Evolutionary conservation across 2,888 invertebrate genomes (phyloP).

Genomic region (Eulithis testata): DNA sequence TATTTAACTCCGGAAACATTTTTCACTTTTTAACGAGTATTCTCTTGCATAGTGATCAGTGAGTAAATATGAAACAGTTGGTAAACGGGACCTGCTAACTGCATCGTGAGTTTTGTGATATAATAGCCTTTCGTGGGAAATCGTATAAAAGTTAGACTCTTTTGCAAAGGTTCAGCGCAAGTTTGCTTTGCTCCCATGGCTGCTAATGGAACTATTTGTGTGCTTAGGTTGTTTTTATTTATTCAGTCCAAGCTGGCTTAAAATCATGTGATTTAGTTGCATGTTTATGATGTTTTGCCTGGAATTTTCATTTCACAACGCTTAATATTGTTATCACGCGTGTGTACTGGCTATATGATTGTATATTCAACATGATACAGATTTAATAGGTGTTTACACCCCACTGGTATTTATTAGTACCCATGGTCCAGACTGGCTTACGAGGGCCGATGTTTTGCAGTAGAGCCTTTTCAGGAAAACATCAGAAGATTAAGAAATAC

Average conservation of each 20-base stretch:
- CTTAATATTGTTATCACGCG: slow-evolving; percentile 20
- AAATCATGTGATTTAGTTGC: slow-evolving; percentile 23
- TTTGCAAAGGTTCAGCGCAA: slow-evolving; percentile 8
- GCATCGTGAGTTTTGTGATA: slow-evolving; percentile 23
- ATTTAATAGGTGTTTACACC: background rate
- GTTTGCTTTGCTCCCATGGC: slow-evolving; percentile 18
- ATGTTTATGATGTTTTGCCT: slow-evolving; percentile 18
- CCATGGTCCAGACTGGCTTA: slow-evolving; percentile 14
- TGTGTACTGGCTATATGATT: slow-evolving; percentile 5
- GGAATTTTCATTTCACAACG: slow-evolving; percentile 20
- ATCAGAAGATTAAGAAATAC: slow-evolving; percentile 3
- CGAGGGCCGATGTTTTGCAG: slow-evolving; percentile 54
- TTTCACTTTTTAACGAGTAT: slow-evolving; percentile 51
- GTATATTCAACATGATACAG: slow-evolving; percentile 5
- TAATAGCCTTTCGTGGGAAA: slow-evolving; percentile 14
- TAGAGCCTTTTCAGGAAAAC: slow-evolving; percentile 35
- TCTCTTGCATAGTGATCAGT: slow-evolving; percentile 32
- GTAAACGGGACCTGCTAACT: slow-evolving; percentile 29
- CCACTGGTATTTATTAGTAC: slow-evolving; percentile 1
- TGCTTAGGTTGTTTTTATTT: slow-evolving; percentile 15
- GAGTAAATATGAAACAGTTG: slow-evolving; percentile 35
- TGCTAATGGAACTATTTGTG: slow-evolving; percentile 23
- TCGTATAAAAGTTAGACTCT: slow-evolving; percentile 5
- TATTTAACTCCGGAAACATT: slow-evolving; percentile 51
- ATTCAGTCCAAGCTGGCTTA: slow-evolving; percentile 11